These are phyloP conservation scores for Conger conger DNA, from an alignment of 2,113 vertebrate species.

Conservation along the genomic window DNA sequence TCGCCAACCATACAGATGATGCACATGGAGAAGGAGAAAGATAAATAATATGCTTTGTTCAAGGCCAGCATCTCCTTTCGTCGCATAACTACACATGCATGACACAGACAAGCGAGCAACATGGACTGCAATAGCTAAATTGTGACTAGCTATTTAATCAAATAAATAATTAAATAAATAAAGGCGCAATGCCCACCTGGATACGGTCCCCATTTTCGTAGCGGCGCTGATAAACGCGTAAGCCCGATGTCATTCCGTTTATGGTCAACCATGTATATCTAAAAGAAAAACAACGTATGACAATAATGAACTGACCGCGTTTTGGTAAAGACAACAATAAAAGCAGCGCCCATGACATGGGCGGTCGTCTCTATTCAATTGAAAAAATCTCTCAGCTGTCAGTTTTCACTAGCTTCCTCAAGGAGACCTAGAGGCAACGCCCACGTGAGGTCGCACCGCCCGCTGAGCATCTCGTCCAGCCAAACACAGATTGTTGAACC, in stretches of 20 bases:
- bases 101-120: background rate
- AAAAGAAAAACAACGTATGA: conserved; percentile 3
- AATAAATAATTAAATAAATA: conserved; percentile 4
- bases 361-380: conserved; percentile 13
- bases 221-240: conserved; percentile 9
- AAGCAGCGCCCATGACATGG: background rate
- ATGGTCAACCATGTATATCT: background rate
- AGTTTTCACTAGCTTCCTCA: conserved; percentile 32
- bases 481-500: background rate
- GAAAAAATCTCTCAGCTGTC: conserved; percentile 26
- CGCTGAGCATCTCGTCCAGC: background rate
- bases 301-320: background rate
- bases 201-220: conserved; percentile 21
- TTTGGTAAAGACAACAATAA: background rate
- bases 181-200: conserved; percentile 21
- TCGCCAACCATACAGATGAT: conserved; percentile 4
- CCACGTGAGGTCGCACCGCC: conserved; percentile 22
- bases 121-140: background rate
- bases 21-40: conserved; percentile 13
- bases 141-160: background rate
- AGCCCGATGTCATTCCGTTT: conserved; percentile 14
- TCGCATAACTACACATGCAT: background rate
- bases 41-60: conserved; percentile 21
- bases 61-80: background rate
- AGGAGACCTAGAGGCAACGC: conserved; percentile 32